Evolutionary conservation across 1,140 invertebrate species (phyloP).

Genomic region (Drosophila tropicalis): DNA sequence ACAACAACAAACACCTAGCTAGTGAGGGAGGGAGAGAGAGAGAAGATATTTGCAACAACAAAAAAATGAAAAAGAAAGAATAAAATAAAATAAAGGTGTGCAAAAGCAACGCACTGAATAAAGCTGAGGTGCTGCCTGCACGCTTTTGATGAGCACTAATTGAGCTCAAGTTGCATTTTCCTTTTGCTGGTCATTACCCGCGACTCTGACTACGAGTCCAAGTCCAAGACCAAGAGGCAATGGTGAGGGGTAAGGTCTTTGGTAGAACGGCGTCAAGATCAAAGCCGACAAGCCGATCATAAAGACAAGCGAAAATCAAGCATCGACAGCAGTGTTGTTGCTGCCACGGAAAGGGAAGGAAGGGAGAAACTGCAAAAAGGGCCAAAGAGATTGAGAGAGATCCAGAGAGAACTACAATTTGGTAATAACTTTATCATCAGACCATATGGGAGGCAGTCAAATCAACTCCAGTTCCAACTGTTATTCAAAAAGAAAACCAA

Average conservation of each 20-base stretch:
- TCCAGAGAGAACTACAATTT: conserved; percentile 39
- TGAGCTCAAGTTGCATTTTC: conserved; percentile 81
- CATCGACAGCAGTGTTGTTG: conserved; percentile 61
- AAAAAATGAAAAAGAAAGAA: too few species aligned
- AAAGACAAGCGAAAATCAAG: conserved; percentile 78
- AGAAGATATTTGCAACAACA: conserved; percentile 2
- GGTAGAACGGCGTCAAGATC: conserved; percentile 62
- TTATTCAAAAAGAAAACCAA: conserved; percentile 28
- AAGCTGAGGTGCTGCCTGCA: conserved; percentile 72
- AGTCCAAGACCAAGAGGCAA: conserved; percentile 6
- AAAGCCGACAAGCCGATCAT: conserved; percentile 70
- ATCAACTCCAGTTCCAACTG: conserved; percentile 45
- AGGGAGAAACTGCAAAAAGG: conserved; percentile 14
- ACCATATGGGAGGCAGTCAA: conserved; percentile 66
- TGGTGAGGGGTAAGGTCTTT: not conserved
- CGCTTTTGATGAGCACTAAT: conserved; percentile 82
- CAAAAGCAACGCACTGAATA: conserved; percentile 75
- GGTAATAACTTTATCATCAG: conserved; percentile 77
- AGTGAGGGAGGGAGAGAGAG: not conserved
- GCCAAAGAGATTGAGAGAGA: conserved; percentile 37
- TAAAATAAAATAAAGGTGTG: conserved; percentile 44
- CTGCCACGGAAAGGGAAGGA: too few species aligned
- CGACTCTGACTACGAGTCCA: conserved; percentile 18
- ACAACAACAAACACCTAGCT: conserved; percentile 21
- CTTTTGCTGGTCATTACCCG: conserved; percentile 62